Evolutionary conservation across 2,888 invertebrate species (phyloP).

Genomic region (Sympetrum striolatum): DNA sequence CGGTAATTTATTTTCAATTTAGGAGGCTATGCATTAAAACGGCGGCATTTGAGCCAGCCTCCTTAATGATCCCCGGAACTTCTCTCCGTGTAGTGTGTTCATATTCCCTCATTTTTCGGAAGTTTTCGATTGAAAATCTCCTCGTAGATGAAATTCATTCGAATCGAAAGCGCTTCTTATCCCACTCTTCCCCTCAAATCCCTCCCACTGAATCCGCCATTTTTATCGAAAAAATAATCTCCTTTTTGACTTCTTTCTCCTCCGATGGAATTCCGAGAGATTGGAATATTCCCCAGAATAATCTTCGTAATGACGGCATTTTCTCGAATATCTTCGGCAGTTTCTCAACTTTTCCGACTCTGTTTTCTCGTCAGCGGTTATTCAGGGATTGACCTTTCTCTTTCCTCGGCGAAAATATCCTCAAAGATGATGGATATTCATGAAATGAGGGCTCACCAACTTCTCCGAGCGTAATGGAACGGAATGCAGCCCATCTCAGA

Average conservation of each 20-base stretch:
- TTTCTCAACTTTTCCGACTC: not conserved
- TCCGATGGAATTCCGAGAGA: not conserved
- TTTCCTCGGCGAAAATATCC: too few species aligned
- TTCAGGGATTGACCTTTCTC: not conserved
- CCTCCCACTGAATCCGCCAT: not conserved
- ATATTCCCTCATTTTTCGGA: not conserved
- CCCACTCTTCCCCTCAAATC: not conserved
- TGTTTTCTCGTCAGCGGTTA: not conserved
- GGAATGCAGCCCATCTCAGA: too few species aligned
- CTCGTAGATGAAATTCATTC: conserved; percentile 4
- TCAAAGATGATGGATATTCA: too few species aligned
- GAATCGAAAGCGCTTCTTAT: not conserved
- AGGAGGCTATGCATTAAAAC: too few species aligned
- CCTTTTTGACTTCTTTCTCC: not conserved
- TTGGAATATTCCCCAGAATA: not conserved
- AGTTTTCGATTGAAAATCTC: not conserved
- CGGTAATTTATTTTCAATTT: too few species aligned
- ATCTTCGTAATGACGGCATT: not conserved
- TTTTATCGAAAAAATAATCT: not conserved
- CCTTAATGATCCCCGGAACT: too few species aligned
- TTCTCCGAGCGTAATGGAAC: too few species aligned
- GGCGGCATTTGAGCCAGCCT: too few species aligned
- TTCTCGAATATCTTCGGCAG: not conserved
- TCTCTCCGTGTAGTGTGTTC: too few species aligned
- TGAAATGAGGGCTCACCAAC: too few species aligned